These are phyloP conservation scores for Alaudala cheleensis DNA, from an alignment of 2,113 vertebrate genomes.

Conservation along the genomic window DNA sequence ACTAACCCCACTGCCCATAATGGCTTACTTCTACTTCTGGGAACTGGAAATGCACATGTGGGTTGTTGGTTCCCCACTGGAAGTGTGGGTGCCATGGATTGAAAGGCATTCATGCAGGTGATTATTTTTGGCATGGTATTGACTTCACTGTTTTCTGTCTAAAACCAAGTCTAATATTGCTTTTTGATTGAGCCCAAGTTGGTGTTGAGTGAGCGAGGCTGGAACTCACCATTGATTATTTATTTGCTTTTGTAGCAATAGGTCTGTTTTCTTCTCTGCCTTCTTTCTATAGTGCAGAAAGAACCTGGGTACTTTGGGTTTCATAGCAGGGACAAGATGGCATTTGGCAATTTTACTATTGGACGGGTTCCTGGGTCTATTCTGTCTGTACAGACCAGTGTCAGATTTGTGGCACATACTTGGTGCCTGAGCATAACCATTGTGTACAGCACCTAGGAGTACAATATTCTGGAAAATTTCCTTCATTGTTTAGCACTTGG, in stretches of 20 bases:
- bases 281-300: neutral
- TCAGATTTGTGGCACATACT: neutral
- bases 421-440: neutral
- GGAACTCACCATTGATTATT: neutral
- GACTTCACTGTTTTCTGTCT: neutral
- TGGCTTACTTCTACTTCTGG: neutral
- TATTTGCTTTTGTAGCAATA: neutral
- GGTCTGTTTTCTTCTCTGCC: neutral
- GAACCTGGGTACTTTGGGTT: neutral
- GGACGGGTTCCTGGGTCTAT: neutral
- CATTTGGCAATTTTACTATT: neutral
- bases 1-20: neutral
- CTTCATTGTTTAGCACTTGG: neutral
- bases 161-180: neutral
- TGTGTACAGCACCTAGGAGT: neutral
- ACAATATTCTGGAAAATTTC: neutral
- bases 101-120: neutral
- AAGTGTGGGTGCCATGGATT: neutral
- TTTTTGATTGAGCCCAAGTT: neutral
- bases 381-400: neutral
- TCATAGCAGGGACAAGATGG: neutral
- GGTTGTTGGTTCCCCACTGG: neutral
- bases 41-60: neutral
- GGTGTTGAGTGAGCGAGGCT: neutral
- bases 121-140: neutral